Evolutionary conservation across 2,797 vertebrate genomes (phyloP), one percentile per base, ranked within the genome.

Genomic region (Numenius phaeopus): DNA sequence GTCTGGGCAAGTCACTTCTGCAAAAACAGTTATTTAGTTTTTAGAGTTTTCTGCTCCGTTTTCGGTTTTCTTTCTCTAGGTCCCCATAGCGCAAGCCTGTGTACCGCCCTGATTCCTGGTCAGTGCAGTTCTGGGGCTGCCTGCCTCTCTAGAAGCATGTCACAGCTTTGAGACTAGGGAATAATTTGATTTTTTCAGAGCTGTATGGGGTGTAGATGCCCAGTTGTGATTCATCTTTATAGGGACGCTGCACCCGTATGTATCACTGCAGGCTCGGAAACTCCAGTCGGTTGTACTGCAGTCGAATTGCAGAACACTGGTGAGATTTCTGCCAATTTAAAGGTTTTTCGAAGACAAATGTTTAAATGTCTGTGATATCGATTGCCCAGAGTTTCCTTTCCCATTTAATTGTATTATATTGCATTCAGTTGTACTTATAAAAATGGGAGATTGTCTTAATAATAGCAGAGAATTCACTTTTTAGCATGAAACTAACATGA

Each of bases 21-120:
- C 49, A 52, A 29, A 19, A 6, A 11, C 44, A 2, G 2, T 21
- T 9, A 1, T 32, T 66, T 26, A 1, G n/a, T 37, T 54, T 23
- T 57, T 17, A 13, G 40, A 18, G 23, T 20, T 37, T 92, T 71
- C 75, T 64, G 44, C 71, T 61, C 37, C 1, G 0, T 14, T 64
- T 73, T 23, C 0, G 0, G 22, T 1, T 34, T 55, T 58, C 64
- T 94, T 64, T 40, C 64, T 5, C 0, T 4, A 6, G 20, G 32
- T 57, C 21, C 57, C 7, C 30, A 0, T 3, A 4, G 55, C 2
- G 24, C 49, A 14, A 5, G 40, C 11, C 50, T 8, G 39, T 2
- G 27, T 3, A 2, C 39, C n/a, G 0, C 23, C 1, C 78, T 1
- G 29, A 9, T 34, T 46, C 8, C 32, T 5, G 58, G 12, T 23